A percentile compares a stretch with the other conserved stretches of the same genome.
Evolutionary conservation across 2,888 invertebrate genomes (phyloP).

Genomic region (Watsonalla binaria): DNA sequence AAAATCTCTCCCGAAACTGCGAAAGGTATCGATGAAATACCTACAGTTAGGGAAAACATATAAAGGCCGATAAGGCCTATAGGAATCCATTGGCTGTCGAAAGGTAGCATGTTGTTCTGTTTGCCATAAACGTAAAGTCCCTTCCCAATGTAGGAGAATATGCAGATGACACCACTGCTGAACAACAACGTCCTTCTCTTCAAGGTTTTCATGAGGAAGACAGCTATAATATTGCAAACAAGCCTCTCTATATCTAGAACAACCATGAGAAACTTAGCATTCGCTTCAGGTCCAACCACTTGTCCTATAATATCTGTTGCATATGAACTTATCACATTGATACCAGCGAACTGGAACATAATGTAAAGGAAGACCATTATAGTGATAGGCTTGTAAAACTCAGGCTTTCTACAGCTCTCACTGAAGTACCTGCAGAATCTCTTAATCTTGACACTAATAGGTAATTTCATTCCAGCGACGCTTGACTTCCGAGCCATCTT

Average conservation of each 20-base stretch:
- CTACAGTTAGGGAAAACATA: slow-evolving; percentile 78
- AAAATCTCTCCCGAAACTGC: slow-evolving; percentile 85
- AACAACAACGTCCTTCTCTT: slow-evolving; percentile 80
- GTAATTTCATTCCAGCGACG: slow-evolving; percentile 34
- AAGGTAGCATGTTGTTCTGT: slow-evolving; percentile 41
- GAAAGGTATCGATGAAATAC: slow-evolving; percentile 84
- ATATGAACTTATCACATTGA: slow-evolving; percentile 84
- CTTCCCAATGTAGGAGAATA: slow-evolving; percentile 77
- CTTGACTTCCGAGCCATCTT: slow-evolving; percentile 52
- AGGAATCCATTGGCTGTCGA: slow-evolving; percentile 66
- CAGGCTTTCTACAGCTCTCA: slow-evolving; percentile 56
- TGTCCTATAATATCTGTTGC: slow-evolving; percentile 81
- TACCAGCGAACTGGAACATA: slow-evolving; percentile 83
- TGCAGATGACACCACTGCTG: slow-evolving; percentile 78
- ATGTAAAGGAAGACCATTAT: slow-evolving; percentile 81
- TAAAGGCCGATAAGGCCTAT: slow-evolving; percentile 73
- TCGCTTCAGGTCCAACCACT: slow-evolving; percentile 78
- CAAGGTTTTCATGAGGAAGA: slow-evolving; percentile 78
- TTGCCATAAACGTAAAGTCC: slow-evolving; percentile 63
- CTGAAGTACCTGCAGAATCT: slow-evolving; percentile 42
- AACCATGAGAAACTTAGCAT: slow-evolving; percentile 81
- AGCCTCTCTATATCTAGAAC: slow-evolving; percentile 81
- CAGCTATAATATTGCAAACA: slow-evolving; percentile 79
- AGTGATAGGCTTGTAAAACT: slow-evolving; percentile 79
- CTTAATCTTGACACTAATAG: slow-evolving; percentile 31